phyloP scores from a whole-genome alignment of 2,797 vertebrate genomes.

The Catostomus latipinnis region DNA sequence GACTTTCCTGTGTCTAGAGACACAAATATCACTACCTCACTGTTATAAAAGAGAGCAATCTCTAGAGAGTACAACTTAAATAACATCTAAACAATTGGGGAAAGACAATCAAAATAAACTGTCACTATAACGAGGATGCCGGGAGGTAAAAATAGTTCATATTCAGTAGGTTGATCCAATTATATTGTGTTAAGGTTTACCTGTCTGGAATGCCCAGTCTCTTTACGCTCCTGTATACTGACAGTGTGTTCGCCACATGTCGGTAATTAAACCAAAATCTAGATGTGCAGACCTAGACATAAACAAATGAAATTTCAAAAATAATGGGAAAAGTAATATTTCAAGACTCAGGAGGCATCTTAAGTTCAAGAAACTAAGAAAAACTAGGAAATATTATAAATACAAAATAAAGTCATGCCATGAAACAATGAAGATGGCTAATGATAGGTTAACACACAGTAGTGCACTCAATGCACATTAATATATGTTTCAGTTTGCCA shows the following conservation, averaged over 20 bases:
- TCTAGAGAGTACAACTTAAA: conserved; percentile 16
- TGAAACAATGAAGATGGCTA: too few relatives aligned
- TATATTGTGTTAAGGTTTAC: conserved; percentile 67
- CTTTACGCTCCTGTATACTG: conserved; percentile 97
- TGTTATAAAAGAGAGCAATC: conserved; percentile 1
- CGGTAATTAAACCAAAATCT: conserved; percentile 99
- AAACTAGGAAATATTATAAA: too few relatives aligned
- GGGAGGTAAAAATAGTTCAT: not conserved
- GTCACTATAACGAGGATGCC: conserved; percentile 3
- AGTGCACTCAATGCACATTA: too few relatives aligned
- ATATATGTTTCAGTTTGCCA: too few relatives aligned
- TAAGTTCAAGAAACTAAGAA: too few relatives aligned
- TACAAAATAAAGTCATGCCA: too few relatives aligned
- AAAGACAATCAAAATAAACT: not conserved
- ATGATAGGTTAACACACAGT: too few relatives aligned
- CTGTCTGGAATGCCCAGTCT: conserved; percentile 97
- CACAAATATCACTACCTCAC: conserved; percentile 18
- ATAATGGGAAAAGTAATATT: not conserved
- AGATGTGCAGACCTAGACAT: conserved; percentile 91
- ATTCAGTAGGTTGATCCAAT: not conserved
- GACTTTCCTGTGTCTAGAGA: conserved; percentile 3
- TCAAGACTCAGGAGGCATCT: too few relatives aligned
- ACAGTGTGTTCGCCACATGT: conserved; percentile 96
- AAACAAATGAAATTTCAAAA: not conserved
- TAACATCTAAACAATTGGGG: conserved; percentile 2